Evolutionary conservation across 2,113 vertebrate genomes (phyloP).

Genomic region (Erythrocercus mccallii): DNA sequence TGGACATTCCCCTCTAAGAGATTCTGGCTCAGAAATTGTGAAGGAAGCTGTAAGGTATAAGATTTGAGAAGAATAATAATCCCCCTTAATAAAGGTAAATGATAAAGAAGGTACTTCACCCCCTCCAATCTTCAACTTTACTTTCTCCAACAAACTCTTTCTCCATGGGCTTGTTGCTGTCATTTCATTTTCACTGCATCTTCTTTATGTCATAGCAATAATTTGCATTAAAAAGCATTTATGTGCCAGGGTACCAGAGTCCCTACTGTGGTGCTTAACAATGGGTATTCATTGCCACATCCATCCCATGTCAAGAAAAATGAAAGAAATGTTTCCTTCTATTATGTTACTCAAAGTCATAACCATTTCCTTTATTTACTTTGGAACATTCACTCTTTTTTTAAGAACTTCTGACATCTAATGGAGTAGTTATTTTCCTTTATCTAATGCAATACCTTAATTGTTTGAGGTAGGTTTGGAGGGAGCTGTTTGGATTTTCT

Average conservation of each 20-base stretch:
- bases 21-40: not conserved
- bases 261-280: not conserved
- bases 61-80: not conserved
- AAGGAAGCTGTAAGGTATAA: not conserved
- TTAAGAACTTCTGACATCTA: not conserved
- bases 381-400: not conserved
- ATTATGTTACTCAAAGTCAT: not conserved
- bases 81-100: not conserved
- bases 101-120: not conserved
- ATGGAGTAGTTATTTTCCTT: not conserved
- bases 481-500: fast-evolving
- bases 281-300: not conserved
- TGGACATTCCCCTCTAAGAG: fast-evolving
- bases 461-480: not conserved
- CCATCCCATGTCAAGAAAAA: not conserved
- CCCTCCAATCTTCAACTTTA: not conserved
- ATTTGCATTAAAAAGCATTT: not conserved
- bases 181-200: not conserved
- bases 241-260: not conserved
- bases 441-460: not conserved
- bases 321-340: not conserved
- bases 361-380: not conserved
- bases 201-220: not conserved
- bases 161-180: not conserved
- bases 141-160: not conserved